phyloP scores from a whole-genome alignment of 1,140 invertebrate species.

The Drosophila trapezifrons region DNA sequence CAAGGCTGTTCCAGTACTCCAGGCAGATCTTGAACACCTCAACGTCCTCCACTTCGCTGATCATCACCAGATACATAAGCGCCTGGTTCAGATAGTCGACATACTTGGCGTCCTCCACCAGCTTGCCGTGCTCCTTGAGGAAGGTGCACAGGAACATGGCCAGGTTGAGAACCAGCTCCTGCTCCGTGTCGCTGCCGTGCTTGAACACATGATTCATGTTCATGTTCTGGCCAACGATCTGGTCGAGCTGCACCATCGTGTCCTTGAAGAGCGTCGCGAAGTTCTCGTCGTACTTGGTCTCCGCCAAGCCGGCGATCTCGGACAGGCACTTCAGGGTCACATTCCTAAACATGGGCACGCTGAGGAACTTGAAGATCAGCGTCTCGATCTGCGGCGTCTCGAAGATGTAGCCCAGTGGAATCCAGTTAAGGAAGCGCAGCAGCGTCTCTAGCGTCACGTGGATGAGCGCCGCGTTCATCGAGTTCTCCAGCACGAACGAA shows the following conservation, averaged over 20 bases:
- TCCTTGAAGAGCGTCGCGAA: constrained; percentile 95
- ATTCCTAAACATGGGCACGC: constrained; percentile 98
- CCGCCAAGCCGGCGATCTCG: constrained; percentile 96
- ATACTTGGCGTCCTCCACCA: constrained; percentile 92
- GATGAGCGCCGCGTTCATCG: constrained; percentile 97
- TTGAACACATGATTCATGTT: constrained; percentile 98
- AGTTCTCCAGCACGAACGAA: constrained; percentile 99
- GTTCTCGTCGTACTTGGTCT: constrained; percentile 95
- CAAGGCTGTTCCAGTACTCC: constrained; percentile 98
- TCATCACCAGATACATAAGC: constrained; percentile 96
- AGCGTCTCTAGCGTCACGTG: constrained; percentile 97
- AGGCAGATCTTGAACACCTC: constrained; percentile 99
- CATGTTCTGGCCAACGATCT: constrained; percentile 95
- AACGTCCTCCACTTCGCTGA: constrained; percentile 99
- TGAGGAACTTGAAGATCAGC: constrained; percentile 98
- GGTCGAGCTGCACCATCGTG: constrained; percentile 95
- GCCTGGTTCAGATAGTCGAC: constrained; percentile 91
- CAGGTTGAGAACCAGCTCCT: constrained; percentile 99
- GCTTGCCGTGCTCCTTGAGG: constrained; percentile 96
- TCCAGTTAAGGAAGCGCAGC: constrained; percentile 99
- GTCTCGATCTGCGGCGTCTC: constrained; percentile 98
- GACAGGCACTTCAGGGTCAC: constrained; percentile 99
- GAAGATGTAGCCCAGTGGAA: constrained; percentile 99
- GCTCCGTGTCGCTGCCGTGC: constrained; percentile 96
- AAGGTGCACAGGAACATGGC: constrained; percentile 98